Base-by-base conservation (phyloP, 1,140 invertebrate species). In the Pseudobourletiella spinata region DNA sequence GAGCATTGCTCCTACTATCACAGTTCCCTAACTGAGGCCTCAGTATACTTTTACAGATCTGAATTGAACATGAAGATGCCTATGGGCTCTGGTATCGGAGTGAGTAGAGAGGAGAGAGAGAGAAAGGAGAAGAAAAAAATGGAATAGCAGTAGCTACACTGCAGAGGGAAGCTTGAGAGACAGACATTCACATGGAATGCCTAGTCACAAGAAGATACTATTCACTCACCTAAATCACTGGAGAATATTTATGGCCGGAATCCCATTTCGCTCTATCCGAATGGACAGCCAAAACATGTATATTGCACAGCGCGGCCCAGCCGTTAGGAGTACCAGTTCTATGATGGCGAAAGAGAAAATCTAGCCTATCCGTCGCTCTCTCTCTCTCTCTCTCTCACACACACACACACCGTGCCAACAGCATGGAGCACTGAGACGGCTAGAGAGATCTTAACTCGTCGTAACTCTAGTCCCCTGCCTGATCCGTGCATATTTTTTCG, bases 211-310 rank as follows among this genome's bases (percentile, higher is more conserved):
- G 35, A 44, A 35, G 56, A 43, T 58, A 58, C 42, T 59, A 50
- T 44, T 59, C 58, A 59, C 58, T 59, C 58, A 59, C 58, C 35
- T 59, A 59, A 59, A 59, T 59, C 58, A 59, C 58, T 42, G 29
- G 25, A 39, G 58, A 59, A 59, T 59, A 59, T 59, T 50, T 59
- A 59, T 59, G 43, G 58, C 58, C 46, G 58, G 58, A 59, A 30
- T 51, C 58, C 58, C 57, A 59, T 59, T 59, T 59, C 57, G 39
- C 44, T 48, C 44, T 48, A 48, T 48, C 22, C 44, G 44, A 48
- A 48, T 48, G 44, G 44, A 48, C 44, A 39, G 32, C 32, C 32
- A 39, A 39, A 39, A n/a, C n/a, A n/a, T n/a, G n/a, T n/a, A n/a
- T n/a, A n/a, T n/a, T n/a, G n/a, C n/a, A n/a, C n/a, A n/a, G n/a